Evolutionary conservation across 2,797 vertebrate species (phyloP), one percentile per base, ranked within the genome.

Genomic region (Cynodonichthys magdalenae): DNA sequence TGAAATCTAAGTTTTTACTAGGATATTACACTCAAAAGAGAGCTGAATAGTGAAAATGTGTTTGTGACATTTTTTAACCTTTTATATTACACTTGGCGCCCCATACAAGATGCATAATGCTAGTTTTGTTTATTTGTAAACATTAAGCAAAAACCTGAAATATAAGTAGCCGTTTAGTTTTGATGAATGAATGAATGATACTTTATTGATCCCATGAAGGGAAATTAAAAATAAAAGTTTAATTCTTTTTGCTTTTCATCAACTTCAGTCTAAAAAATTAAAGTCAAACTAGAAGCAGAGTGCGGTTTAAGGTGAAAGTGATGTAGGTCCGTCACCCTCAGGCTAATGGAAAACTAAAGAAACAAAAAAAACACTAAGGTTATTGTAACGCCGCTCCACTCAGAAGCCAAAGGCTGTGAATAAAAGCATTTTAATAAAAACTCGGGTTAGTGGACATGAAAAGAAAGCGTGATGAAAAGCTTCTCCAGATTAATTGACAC

Each of bases 401-500:
- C 14, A 59, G 75, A 75, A 81, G 68, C 70, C 63, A 62, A 20
- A 42, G 61, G 65, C 72, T 78, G 2, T 2, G 69, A 61, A 62
- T 69, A 71, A 86, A 75, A 75, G 84, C 75, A 80, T 86, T 86
- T 81, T 82, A 83, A 84, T 84, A 70, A 86, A 82, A 88, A 83
- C 69, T 77, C 63, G 66, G 76, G 49, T 56, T 49, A 68, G 71
- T 74, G 81, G 79, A 85, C 84, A 84, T 83, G 79, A 86, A 85
- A 81, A 79, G 77, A 86, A 84, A 80, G 76, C 49, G 28, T 72
- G 65, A 66, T 84, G 83, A 84, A 87, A 85, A 84, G 84, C 89
- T 86, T 63, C 79, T 86, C 79, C 27, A 71, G 80, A 79, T 86
- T 88, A 89, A 91, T 81, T 81, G 84, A 89, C 88, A 87, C 82